These are phyloP conservation scores for Drosophila mimetica DNA, from an alignment of 2,888 invertebrate species.

Conservation along the genomic window DNA sequence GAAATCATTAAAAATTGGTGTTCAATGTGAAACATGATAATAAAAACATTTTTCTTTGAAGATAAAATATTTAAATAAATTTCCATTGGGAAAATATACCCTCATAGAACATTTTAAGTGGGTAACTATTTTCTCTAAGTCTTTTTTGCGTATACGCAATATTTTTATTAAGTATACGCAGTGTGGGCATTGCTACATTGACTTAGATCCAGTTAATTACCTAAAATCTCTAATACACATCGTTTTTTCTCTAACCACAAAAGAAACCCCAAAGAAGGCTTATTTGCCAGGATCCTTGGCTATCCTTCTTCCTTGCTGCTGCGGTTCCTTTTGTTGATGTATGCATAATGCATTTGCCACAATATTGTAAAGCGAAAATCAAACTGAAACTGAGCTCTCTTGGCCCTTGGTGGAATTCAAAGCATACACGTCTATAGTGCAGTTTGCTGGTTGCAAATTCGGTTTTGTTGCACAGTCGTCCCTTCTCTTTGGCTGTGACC, in stretches of 20 bases:
- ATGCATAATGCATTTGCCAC: slow-evolving; percentile 23
- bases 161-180: slow-evolving; percentile 16
- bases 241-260: slow-evolving; percentile 6
- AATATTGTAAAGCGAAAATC: slow-evolving; percentile 36
- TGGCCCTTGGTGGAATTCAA: not conserved
- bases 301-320: slow-evolving; percentile 11
- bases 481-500: slow-evolving; percentile 29
- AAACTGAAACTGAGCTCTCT: slow-evolving; percentile 33
- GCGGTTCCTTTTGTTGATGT: slow-evolving; percentile 35
- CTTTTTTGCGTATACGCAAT: slow-evolving; percentile 21
- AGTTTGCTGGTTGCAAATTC: slow-evolving; percentile 37
- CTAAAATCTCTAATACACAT: slow-evolving; percentile 15
- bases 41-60: too few relatives aligned
- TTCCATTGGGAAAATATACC: too few relatives aligned
- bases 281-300: slow-evolving; percentile 22
- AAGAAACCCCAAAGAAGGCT: slow-evolving; percentile 2
- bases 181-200: not conserved
- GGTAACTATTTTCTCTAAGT: too few relatives aligned
- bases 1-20: not conserved
- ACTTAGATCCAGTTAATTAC: not conserved
- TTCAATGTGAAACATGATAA: not conserved
- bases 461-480: slow-evolving; percentile 27
- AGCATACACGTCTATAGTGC: slow-evolving; percentile 9
- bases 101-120: too few relatives aligned
- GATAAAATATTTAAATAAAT: too few relatives aligned